These are phyloP conservation scores for Hypotaenidia philippensis DNA, from an alignment of 2,797 vertebrate species.

Conservation along the genomic window DNA sequence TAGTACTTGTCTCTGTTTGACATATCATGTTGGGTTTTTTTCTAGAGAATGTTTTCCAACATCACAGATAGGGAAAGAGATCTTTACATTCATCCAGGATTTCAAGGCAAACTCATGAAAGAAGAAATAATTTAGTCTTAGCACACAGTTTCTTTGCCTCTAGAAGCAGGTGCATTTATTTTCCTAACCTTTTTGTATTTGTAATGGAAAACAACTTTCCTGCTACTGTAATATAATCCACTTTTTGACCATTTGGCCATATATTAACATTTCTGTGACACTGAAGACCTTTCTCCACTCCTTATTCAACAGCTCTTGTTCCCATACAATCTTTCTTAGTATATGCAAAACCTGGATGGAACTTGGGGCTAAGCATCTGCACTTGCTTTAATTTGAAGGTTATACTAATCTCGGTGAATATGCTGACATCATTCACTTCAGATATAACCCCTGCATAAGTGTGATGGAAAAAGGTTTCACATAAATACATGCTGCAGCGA, in stretches of 20 bases:
- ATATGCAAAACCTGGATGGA: slow-evolving; percentile 43
- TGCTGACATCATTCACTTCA: slow-evolving; percentile 43
- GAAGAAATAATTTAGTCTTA: background rate
- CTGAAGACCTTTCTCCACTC: slow-evolving; percentile 54
- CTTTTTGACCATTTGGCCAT: slow-evolving; percentile 62
- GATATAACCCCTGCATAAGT: slow-evolving; percentile 44
- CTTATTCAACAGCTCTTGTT: slow-evolving; percentile 54
- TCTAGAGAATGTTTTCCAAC: background rate
- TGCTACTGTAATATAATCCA: slow-evolving; percentile 39
- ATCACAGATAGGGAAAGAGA: background rate
- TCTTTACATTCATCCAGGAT: background rate
- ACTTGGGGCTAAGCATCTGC: background rate
- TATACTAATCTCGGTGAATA: slow-evolving; percentile 48
- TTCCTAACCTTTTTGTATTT: background rate
- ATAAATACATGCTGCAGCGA: slow-evolving; percentile 28
- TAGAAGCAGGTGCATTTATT: background rate
- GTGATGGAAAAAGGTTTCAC: slow-evolving; percentile 29
- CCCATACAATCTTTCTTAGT: slow-evolving; percentile 10
- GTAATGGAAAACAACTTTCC: background rate
- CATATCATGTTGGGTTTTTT: background rate
- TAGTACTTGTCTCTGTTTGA: background rate
- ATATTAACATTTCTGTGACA: slow-evolving; percentile 67
- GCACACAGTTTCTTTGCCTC: background rate
- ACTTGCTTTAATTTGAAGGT: slow-evolving; percentile 49
- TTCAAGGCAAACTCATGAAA: background rate